A percentile compares a stretch with the other conserved stretches of the same genome.
Evolutionary conservation across 2,888 invertebrate genomes (phyloP).

Genomic region (Synergus gifuensis): DNA sequence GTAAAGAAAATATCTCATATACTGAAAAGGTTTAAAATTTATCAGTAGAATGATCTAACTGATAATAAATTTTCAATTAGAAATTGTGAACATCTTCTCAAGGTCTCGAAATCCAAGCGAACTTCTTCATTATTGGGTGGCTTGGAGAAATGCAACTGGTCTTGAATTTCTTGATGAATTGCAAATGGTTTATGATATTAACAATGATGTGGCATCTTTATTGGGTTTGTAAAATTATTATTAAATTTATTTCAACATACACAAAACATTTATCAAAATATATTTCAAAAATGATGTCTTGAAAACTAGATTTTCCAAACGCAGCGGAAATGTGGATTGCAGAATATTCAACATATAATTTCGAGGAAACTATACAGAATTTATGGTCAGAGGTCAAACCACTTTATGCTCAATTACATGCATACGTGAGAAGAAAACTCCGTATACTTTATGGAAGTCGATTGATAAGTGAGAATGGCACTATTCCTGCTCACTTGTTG

Average conservation of each 20-base stretch:
- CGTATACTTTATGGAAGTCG: constrained; percentile 91
- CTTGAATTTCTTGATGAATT: background rate
- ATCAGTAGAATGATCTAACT: background rate
- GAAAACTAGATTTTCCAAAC: constrained; percentile 88
- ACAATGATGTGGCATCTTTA: constrained; percentile 15
- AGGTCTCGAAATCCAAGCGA: constrained; percentile 54
- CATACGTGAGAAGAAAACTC: constrained; percentile 91
- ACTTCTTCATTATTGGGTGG: constrained; percentile 55
- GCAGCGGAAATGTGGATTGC: constrained; percentile 94
- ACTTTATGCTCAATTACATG: constrained; percentile 91
- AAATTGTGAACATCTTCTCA: constrained; percentile 55
- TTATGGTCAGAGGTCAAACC: constrained; percentile 92
- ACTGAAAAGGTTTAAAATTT: background rate
- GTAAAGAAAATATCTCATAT: background rate
- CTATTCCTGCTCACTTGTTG: constrained; percentile 90
- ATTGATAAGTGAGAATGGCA: constrained; percentile 87
- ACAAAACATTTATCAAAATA: background rate
- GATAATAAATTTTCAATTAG: constrained; percentile 24
- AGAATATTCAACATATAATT: constrained; percentile 88
- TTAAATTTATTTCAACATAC: background rate
- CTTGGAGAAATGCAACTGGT: constrained; percentile 64
- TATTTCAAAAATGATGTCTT: background rate
- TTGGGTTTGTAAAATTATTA: constrained; percentile 41
- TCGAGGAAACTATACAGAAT: constrained; percentile 88
- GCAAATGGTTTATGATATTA: background rate